Conservation (phyloP, 2,113 vertebrate genomes). For the Equus quagga region DNA sequence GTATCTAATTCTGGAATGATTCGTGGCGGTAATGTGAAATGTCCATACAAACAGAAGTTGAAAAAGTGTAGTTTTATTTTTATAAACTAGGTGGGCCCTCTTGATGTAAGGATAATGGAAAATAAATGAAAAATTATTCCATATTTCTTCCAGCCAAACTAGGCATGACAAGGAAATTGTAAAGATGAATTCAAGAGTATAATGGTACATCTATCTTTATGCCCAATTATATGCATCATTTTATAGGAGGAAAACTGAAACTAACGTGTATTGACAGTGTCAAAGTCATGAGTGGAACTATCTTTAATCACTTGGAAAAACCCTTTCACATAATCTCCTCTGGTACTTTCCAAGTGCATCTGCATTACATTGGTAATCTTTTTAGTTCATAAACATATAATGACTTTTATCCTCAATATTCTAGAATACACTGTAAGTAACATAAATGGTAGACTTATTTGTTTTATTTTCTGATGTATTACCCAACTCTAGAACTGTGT, state of each 20-base stretch:
- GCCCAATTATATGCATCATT: constrained; percentile 14
- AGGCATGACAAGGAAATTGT: constrained; percentile 74
- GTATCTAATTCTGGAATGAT: constrained; percentile 57
- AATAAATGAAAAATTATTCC: constrained; percentile 73
- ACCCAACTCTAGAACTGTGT: not conserved
- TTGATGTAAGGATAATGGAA: constrained; percentile 55
- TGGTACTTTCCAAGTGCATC: not conserved
- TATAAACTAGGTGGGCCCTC: constrained; percentile 54
- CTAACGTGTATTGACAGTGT: not conserved
- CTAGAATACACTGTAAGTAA: not conserved
- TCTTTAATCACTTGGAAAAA: constrained; percentile 20
- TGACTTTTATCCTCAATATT: not conserved
- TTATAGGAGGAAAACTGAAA: constrained; percentile 32
- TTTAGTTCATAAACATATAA: not conserved
- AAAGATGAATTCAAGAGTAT: constrained; percentile 65
- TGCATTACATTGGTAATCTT: not conserved
- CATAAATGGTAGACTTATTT: not conserved
- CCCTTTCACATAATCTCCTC: not conserved
- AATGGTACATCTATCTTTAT: constrained; percentile 45
- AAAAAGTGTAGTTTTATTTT: constrained; percentile 69
- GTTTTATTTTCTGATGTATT: not conserved
- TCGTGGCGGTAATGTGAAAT: constrained; percentile 42
- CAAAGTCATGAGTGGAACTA: not conserved
- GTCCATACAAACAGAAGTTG: not conserved
- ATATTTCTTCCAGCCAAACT: constrained; percentile 72